Conservation (phyloP, 2,797 vertebrate genomes). For the Helicolenus hilgendorfi region DNA sequence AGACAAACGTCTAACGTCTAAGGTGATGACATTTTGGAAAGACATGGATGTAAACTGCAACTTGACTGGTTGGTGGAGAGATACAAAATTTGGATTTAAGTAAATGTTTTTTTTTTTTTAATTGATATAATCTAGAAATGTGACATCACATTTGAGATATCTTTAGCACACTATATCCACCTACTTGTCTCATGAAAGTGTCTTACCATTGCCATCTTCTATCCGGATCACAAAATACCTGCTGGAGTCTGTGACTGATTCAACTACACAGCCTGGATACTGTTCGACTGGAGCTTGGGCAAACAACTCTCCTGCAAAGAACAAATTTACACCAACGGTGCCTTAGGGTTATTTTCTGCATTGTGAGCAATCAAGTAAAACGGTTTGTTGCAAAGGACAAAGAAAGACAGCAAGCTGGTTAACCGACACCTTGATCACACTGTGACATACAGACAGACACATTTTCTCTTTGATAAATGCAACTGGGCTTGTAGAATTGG, state of each 20-base stretch:
- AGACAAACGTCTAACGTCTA: no score
- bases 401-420: neutral
- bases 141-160: neutral
- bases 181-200: neutral
- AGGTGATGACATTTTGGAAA: no score
- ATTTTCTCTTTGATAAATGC: neutral
- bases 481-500: no score
- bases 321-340: constrained; percentile 27
- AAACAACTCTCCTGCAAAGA: constrained; percentile 94
- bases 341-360: neutral
- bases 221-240: constrained; percentile 96
- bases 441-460: neutral
- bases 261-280: constrained; percentile 94
- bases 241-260: constrained; percentile 96
- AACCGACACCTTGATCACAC: neutral
- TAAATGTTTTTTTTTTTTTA: neutral
- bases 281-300: constrained; percentile 96
- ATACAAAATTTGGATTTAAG: no score
- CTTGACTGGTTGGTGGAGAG: no score
- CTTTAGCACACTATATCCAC: neutral
- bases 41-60: neutral
- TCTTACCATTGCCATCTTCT: constrained; percentile 94
- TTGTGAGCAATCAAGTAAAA: neutral
- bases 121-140: neutral
- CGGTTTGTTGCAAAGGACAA: neutral